A percentile compares a stretch with the other conserved stretches of the same genome.
Evolutionary conservation across 2,888 invertebrate genomes (phyloP).

Genomic region (Mycalesis mineus): DNA sequence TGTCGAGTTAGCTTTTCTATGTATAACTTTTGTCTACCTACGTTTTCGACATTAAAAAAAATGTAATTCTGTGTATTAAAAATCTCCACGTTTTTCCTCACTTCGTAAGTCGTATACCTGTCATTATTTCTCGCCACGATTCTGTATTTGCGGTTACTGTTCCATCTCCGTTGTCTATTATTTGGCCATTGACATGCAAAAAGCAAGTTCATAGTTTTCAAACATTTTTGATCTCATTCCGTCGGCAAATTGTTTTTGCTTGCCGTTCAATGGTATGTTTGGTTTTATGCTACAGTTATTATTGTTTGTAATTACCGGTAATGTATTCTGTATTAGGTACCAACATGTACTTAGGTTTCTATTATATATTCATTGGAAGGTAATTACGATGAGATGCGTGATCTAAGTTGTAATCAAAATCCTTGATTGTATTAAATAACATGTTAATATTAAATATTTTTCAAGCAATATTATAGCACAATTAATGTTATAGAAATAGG

Average conservation of each 20-base stretch:
- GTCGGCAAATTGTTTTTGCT: slow-evolving; percentile 8
- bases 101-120: neutral
- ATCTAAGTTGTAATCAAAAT: slow-evolving; percentile 17
- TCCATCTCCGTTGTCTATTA: slow-evolving; percentile 23
- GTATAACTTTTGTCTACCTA: neutral
- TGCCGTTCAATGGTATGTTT: neutral
- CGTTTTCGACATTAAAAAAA: neutral
- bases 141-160: slow-evolving; percentile 26
- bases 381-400: slow-evolving; percentile 23
- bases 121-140: slow-evolving; percentile 14
- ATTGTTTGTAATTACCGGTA: neutral
- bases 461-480: too few relatives aligned
- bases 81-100: neutral
- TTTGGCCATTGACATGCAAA: slow-evolving; percentile 27
- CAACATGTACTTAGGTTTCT: neutral
- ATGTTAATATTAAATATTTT: too few relatives aligned
- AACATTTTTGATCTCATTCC: slow-evolving; percentile 12
- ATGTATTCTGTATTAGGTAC: neutral
- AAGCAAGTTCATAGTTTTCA: slow-evolving; percentile 10
- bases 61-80: neutral
- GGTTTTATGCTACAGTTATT: neutral
- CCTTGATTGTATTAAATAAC: slow-evolving; percentile 13
- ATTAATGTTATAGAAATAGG: too few relatives aligned
- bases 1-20: too few relatives aligned
- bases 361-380: neutral